These are phyloP conservation scores for Euborellia annulipes DNA, from an alignment of 1,140 invertebrate genomes.

Conservation along the genomic window DNA sequence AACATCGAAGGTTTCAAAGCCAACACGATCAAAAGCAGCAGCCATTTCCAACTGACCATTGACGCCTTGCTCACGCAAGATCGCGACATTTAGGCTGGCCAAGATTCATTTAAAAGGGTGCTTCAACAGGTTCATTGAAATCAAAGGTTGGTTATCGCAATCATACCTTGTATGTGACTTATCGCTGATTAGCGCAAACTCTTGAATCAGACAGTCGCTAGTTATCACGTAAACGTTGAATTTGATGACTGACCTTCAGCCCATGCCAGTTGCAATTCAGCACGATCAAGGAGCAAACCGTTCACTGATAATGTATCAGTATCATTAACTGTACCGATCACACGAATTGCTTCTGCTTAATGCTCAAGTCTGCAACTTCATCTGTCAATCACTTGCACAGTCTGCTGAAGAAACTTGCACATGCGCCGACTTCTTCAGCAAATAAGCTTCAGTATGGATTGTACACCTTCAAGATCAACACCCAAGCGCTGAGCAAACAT, in stretches of 20 bases:
- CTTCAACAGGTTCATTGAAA: background rate
- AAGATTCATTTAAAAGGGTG: too few species aligned
- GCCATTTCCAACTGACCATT: constrained; percentile 4
- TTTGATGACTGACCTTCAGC: background rate
- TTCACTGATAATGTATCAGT: too few species aligned
- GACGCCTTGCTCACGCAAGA: constrained; percentile 4
- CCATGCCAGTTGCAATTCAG: background rate
- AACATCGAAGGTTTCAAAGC: constrained; percentile 1
- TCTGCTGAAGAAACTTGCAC: background rate
- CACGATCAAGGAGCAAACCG: background rate
- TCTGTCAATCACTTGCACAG: background rate
- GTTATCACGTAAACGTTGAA: background rate
- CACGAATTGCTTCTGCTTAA: background rate
- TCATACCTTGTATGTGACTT: background rate
- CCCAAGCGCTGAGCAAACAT: background rate
- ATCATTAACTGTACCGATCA: background rate
- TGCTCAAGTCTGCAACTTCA: background rate
- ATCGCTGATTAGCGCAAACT: background rate
- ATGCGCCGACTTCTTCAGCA: background rate
- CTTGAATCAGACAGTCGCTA: background rate
- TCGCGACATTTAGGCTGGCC: background rate
- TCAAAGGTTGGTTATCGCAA: background rate
- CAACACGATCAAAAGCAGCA: background rate
- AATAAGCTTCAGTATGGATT: background rate
- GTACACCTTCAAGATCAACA: background rate